Evolutionary conservation across 2,797 vertebrate species (phyloP), one percentile per base, ranked within the genome.

Genomic region (Agapornis canus): DNA sequence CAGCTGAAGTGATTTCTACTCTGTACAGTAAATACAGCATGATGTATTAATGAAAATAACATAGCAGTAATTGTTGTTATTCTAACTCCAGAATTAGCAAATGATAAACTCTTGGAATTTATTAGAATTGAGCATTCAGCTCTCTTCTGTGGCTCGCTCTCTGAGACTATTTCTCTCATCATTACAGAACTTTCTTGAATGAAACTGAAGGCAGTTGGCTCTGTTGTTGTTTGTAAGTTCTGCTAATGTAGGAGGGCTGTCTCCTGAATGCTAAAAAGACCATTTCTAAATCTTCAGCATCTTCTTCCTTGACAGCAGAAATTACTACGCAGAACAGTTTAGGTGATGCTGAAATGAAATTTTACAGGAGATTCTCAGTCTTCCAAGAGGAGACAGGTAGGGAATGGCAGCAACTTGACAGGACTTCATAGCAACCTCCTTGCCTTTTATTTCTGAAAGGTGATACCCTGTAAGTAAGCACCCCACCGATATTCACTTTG

Each of bases 181-280:
- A 93, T 94, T 94, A 93, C 66, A 82, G 87, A 95, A 86, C 65
- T 82, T 94, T 91, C 56, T 88, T 94, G 89, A 96, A 94, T 95
- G 94, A 95, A 96, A 89, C 85, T 91, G 89, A 97, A 95, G 69
- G 69, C 92, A 94, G 89, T 90, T 97, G 94, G 92, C 88, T 96
- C 52, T 90, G 72, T 16, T 92, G 86, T 59, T 94, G 84, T 63
- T 94, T 59, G 39, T 76, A 83, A 92, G 54, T 70, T 92, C 92
- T 92, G 87, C 81, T 89, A 96, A 95, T 4, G 92, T 95, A 95
- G 94, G 86, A 94, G 92, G 75, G 60, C 94, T 97, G 95, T 94
- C 95, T 96, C 72, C 88, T 90, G 92, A 94, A 91, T 94, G 95
- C 90, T 94, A 95, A 96, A 92, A 91, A 80, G 71, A 92, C 88